Evolutionary conservation across 2,888 invertebrate species (phyloP).

Genomic region (Lordiphosa fenestrarum): DNA sequence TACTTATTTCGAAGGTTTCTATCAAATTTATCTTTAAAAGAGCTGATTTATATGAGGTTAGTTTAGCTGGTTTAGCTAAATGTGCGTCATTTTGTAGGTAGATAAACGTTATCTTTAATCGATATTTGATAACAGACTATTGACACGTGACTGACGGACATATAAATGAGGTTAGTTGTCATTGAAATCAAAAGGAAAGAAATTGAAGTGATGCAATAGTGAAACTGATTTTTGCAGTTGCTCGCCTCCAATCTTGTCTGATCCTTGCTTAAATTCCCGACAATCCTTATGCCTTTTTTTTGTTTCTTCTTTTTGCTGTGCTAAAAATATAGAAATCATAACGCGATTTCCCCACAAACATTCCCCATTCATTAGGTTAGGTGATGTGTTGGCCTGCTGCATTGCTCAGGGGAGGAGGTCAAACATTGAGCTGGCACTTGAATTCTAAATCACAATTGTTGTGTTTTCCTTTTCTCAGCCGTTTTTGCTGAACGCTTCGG

Average conservation of each 20-base stretch:
- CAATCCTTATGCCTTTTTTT: too few relatives aligned
- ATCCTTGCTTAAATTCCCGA: too few relatives aligned
- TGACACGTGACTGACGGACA: constrained; percentile 28
- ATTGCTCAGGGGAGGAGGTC: background rate
- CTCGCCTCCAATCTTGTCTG: too few relatives aligned
- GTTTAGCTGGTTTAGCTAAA: background rate
- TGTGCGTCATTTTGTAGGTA: background rate
- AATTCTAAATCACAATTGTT: constrained; percentile 27
- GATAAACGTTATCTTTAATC: constrained; percentile 19
- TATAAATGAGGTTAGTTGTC: constrained; percentile 21
- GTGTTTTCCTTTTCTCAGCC: constrained; percentile 16
- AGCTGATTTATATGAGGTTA: constrained; percentile 5
- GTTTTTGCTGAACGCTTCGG: constrained; percentile 34
- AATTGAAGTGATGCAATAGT: too few relatives aligned
- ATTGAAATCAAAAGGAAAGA: constrained; percentile 1
- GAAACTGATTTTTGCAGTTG: too few relatives aligned
- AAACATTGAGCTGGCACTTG: constrained; percentile 11
- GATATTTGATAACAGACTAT: constrained; percentile 1
- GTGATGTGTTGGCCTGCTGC: constrained; percentile 7
- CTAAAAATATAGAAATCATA: constrained; percentile 1
- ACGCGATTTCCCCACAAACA: constrained; percentile 2
- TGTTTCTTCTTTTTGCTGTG: background rate
- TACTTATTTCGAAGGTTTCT: too few relatives aligned
- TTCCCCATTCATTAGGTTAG: background rate
- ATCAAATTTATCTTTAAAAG: background rate